phyloP scores from a whole-genome alignment of 2,113 vertebrate genomes.

The Erpornis zantholeuca region DNA sequence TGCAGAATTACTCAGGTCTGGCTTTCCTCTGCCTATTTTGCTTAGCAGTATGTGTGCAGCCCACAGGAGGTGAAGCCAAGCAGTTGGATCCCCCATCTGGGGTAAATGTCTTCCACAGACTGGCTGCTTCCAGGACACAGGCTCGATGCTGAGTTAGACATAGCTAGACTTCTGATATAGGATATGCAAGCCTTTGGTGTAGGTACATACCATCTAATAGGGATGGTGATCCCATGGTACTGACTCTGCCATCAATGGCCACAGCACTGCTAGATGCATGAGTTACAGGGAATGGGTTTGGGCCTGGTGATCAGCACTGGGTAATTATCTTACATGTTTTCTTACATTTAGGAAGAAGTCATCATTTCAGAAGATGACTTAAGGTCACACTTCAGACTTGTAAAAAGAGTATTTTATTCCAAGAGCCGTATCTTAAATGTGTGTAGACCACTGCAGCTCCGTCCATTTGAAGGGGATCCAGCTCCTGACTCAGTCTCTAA shows the following conservation, averaged over 20 bases:
- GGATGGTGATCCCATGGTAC: not conserved
- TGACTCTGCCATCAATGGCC: accelerated
- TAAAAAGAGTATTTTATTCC: not conserved
- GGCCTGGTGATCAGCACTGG: not conserved
- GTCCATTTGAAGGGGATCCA: not conserved
- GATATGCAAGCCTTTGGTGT: not conserved
- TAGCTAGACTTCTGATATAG: not conserved
- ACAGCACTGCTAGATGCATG: not conserved
- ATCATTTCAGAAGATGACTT: not conserved
- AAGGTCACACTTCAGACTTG: not conserved
- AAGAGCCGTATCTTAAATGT: not conserved
- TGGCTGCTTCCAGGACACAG: not conserved
- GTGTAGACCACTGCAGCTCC: not conserved
- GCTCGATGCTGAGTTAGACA: not conserved
- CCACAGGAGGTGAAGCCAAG: not conserved
- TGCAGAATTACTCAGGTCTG: not conserved
- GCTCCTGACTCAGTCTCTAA: not conserved
- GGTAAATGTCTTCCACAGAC: not conserved
- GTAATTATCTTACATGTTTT: not conserved
- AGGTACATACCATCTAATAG: not conserved
- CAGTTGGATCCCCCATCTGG: not conserved
- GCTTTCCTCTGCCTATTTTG: not conserved
- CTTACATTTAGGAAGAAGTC: not conserved
- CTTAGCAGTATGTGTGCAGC: accelerated
- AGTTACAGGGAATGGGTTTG: not conserved